These are phyloP conservation scores for Tortrix viridana DNA, from an alignment of 2,888 invertebrate genomes.

Conservation along the genomic window DNA sequence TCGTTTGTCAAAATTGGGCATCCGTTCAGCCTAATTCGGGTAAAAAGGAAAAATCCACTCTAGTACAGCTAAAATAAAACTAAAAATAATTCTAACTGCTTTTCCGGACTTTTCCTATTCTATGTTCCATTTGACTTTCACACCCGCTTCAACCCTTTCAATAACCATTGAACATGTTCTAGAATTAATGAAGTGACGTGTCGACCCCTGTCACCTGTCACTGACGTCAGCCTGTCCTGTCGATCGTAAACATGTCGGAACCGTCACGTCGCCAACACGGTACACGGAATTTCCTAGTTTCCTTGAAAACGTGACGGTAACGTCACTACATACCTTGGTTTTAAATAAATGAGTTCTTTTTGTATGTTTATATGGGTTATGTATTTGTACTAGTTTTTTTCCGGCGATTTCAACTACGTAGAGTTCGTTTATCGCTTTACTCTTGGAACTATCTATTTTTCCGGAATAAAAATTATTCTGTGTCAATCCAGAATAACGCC, in stretches of 20 bases:
- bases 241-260: constrained; percentile 52
- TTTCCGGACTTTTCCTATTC: constrained; percentile 1
- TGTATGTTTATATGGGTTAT: too few relatives aligned
- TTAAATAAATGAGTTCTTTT: background rate
- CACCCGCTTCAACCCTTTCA: constrained; percentile 16
- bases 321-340: constrained; percentile 28
- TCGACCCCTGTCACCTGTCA: constrained; percentile 82
- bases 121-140: background rate
- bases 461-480: too few relatives aligned
- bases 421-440: too few relatives aligned
- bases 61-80: too few relatives aligned
- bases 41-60: too few relatives aligned
- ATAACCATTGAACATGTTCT: constrained; percentile 68
- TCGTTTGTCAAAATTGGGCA: too few relatives aligned
- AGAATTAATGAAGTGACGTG: constrained; percentile 82
- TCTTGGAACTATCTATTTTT: too few relatives aligned
- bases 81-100: background rate
- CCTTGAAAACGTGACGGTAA: constrained; percentile 23
- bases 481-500: too few relatives aligned
- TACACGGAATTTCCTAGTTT: constrained; percentile 43
- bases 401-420: too few relatives aligned
- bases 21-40: too few relatives aligned
- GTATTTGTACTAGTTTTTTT: too few relatives aligned
- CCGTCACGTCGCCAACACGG: constrained; percentile 65
- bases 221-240: constrained; percentile 53